Conservation (phyloP, 2,113 vertebrate species). For the Ictalurus punctatus region DNA sequence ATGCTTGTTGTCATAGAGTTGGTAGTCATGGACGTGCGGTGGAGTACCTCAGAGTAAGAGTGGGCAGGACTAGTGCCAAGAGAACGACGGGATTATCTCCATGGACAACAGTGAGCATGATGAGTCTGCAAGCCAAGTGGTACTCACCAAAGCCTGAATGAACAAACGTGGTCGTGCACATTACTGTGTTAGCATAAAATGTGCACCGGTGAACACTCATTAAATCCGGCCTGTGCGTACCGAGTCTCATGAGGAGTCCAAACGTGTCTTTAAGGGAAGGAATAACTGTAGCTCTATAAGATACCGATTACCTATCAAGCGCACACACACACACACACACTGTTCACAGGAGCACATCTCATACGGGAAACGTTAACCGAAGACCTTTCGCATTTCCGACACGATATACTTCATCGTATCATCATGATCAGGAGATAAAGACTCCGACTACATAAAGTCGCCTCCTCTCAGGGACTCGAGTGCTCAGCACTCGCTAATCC, state of each 20-base stretch:
- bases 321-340: too few species aligned
- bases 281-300: neutral
- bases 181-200: slow-evolving; percentile 2
- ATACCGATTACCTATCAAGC: neutral
- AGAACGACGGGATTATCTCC: slow-evolving; percentile 56
- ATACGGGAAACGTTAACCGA: neutral
- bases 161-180: neutral
- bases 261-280: neutral
- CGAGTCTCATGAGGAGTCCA: neutral
- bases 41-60: slow-evolving; percentile 67
- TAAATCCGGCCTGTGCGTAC: neutral
- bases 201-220: neutral
- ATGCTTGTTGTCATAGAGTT: slow-evolving; percentile 48
- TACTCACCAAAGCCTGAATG: slow-evolving; percentile 22
- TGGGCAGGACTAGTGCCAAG: slow-evolving; percentile 68
- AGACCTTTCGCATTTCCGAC: neutral
- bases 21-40: slow-evolving; percentile 58
- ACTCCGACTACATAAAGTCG: neutral
- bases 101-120: slow-evolving; percentile 56
- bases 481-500: neutral
- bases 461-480: neutral
- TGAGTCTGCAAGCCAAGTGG: slow-evolving; percentile 31
- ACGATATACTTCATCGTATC: neutral
- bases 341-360: neutral
- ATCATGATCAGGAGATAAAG: neutral